Base-by-base conservation (phyloP, 1,140 invertebrate species). In the Harpegnathos saltator region DNA sequence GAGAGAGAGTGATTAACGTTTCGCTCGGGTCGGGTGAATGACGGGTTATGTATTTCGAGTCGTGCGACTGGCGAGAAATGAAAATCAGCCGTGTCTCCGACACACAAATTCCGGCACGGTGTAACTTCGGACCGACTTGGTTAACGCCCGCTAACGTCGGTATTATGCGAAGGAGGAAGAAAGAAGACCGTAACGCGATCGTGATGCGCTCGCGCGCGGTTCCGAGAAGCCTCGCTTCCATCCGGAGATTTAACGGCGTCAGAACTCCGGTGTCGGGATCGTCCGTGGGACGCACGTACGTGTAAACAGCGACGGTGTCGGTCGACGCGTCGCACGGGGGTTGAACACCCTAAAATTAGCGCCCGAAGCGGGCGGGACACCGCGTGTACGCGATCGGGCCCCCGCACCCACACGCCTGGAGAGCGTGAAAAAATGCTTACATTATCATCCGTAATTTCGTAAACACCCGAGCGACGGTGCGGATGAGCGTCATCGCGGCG, bases 291-390 rank as follows among this genome's bases (percentile, higher is more conserved):
- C 88, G 86, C 56, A 82, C 68, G 72, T 77, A 59, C 71, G 78
- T 81, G 74, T 90, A 91, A 90, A 90, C 88, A 90, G 89, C 82
- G 84, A 85, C 87, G 89, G 90, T 90, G 91, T 91, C 85, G 85
- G 81, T 58, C 80, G 83, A 86, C 84, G 74, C 90, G 81, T 58
- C 78, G 82, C 78, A 87, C 52, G 84, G 91, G 92, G 92, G 91
- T 93, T 92, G 91, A 92, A 93, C 93, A 93, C 93, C 93, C 93
- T 94, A 94, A 94, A 94, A 94, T 94, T 94, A 94, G 93, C 92
- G 91, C 90, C 84, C 87, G 66, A 90, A n/a, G n/a, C n/a, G n/a
- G n/a, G 91, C 85, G 65, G 80, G 77, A 86, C 73, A 84, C 85
- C 62, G 82, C 85, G 86, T 75, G 85, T 78, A 78, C 54, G 50